These are phyloP conservation scores for Augiades crinisus DNA, from an alignment of 2,888 invertebrate genomes.

Conservation along the genomic window DNA sequence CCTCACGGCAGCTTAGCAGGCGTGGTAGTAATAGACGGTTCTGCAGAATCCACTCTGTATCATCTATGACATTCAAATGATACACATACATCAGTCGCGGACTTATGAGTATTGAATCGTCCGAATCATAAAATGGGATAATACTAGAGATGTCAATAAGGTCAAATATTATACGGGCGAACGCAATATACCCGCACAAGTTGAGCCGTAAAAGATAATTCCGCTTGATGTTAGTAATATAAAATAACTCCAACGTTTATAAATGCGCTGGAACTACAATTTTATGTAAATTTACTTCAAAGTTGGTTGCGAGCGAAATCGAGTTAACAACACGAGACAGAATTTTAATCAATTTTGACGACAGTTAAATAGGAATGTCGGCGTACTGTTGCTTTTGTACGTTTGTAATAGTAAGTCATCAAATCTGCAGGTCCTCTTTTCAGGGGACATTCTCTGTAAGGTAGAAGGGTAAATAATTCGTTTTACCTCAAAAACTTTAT, in stretches of 20 bases:
- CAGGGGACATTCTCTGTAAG: not conserved
- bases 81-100: no score
- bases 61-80: no score
- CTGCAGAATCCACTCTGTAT: no score
- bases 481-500: no score
- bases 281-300: constrained; percentile 26
- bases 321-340: constrained; percentile 25
- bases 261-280: constrained; percentile 26
- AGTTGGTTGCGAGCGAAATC: constrained; percentile 26
- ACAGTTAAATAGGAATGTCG: constrained; percentile 24
- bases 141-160: not conserved
- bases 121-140: no score
- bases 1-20: no score
- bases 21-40: no score
- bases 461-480: no score
- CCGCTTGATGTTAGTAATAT: constrained; percentile 23
- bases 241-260: constrained; percentile 26
- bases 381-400: constrained; percentile 3
- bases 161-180: not conserved
- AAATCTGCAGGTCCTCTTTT: no score
- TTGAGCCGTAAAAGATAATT: constrained; percentile 15
- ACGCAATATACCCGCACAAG: constrained; percentile 12
- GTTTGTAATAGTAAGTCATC: constrained; percentile 2
- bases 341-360: constrained; percentile 27
- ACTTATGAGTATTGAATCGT: no score